Base-by-base conservation (phyloP, 1,140 invertebrate species). In the Lycorma delicatula region DNA sequence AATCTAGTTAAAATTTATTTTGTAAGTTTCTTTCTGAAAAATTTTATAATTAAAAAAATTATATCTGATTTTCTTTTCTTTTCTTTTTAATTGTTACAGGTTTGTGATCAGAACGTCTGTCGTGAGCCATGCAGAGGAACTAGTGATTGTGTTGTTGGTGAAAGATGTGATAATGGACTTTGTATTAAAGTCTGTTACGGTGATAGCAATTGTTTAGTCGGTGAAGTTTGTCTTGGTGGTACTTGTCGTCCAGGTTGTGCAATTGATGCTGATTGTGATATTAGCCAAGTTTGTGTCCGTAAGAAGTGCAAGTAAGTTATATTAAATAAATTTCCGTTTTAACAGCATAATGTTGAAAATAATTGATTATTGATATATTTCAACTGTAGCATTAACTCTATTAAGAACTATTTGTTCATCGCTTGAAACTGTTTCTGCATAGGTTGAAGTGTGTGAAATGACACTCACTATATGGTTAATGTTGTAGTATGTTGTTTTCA, bases 141-240 rank as follows among this genome's bases (percentile, higher is more conserved):
- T 44, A 74, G 71, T 3, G 74, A 81, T 44, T 93, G 90, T 69
- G 90, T 88, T 0, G 77, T 85, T 18, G 91, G 91, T 12, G 91
- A 94, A 73, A 80, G 85, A 47, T 94, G 91, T 64, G 78, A 79
- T 50, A 82, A 86, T 55, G 85, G 81, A 59, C 78, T 85, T 26
- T 94, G 90, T 63, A 76, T 84, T 13, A 92, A 91, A 75, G 79
- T 93, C 27, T 95, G 92, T 68, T 91, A 91, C 66, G 82, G 85
- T 3, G 91, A 91, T 66, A 87, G 85, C 64, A 94, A 93, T 66
- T 95, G 92, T 63, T 74, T 91, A 56, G 83, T 85, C 6, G 91
- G 91, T 52, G 91, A 94, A 77, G 81, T 93, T 38, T 94, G 92
- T 64, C 80, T 82, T n/a, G 82, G 86, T 61, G 89, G 90, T 31